These are phyloP conservation scores for Mastacembelus armatus DNA, from an alignment of 2,797 vertebrate genomes.

Conservation along the genomic window DNA sequence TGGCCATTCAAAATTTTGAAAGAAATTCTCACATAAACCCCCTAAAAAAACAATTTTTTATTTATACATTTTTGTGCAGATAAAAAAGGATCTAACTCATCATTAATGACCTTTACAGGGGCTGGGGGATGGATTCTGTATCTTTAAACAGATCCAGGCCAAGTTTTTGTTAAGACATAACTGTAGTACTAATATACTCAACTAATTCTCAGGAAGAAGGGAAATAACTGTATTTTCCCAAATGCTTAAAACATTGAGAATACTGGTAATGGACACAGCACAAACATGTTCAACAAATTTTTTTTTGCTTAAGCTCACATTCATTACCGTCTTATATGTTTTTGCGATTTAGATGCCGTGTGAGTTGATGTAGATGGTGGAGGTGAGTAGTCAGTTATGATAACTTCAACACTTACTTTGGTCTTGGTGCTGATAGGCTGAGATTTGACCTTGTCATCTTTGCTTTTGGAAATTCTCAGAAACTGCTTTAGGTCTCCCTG, in stretches of 20 bases:
- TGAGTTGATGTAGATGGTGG: neutral
- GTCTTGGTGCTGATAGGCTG: slow-evolving; percentile 95
- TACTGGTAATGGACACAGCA: neutral
- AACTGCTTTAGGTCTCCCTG: slow-evolving; percentile 98
- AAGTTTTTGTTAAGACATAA: neutral
- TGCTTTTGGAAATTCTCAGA: slow-evolving; percentile 95
- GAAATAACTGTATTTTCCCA: neutral
- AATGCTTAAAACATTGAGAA: too few species aligned
- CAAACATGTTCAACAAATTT: neutral
- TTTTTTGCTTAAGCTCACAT: neutral
- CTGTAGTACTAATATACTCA: neutral
- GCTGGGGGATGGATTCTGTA: neutral
- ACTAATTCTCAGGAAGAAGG: neutral
- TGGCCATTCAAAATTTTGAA: too few species aligned
- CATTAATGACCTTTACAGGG: neutral
- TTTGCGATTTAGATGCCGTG: neutral
- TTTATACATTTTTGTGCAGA: too few species aligned
- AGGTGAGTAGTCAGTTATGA: neutral
- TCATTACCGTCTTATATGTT: neutral
- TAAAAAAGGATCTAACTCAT: neutral
- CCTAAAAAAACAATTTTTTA: too few species aligned
- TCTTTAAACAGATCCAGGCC: neutral
- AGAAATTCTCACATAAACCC: too few species aligned
- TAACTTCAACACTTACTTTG: slow-evolving; percentile 85
- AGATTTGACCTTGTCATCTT: slow-evolving; percentile 93